Base-by-base conservation (phyloP, 2,113 vertebrate species). In the Entomyzon cyanotis region DNA sequence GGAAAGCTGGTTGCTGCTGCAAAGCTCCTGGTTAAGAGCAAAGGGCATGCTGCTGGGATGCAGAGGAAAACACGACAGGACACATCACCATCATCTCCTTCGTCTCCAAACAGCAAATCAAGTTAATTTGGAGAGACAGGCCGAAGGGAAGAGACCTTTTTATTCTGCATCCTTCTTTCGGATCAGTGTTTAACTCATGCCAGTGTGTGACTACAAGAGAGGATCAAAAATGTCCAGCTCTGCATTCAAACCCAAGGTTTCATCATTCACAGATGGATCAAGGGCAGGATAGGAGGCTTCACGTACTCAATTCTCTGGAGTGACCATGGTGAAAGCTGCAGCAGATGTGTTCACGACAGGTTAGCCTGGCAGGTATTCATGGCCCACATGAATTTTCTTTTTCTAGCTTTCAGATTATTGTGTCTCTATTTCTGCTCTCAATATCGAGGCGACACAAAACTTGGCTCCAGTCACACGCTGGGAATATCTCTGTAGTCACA, bases 91-190 rank as follows among this genome's bases (percentile, higher is more conserved):
- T 91, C 93, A 91, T 85, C 84, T 79, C 84, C 69, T 35, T 15
- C 3, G 41, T 47, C 39, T 84, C 87, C 55, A n/a, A 80, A 59
- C 3, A 7, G 47, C 77, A 90, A 55, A 92, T 64, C 76, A 77
- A 88, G 56, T 56, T 86, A 86, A 95, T 88, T 16, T 46, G 71
- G 24, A 87, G 55, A 96, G 90, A 77, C 67, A 92, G 78, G 82
- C 65, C 92, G 91, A 93, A 91, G 63, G 67, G 75, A 90, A 92
- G 52, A 70, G 65, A 88, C 78, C 67, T 82, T 94, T 95, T 56
- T 44, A n/a, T 65, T 95, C 58, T 69, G 39, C 65, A 60, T 84
- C 56, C 39, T 93, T 76, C 68, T 65, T 84, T 62, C 1, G 0
- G 50, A n/a, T 60, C 56, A 30, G 31, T 25, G 37, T 80, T 93